Percentiles rank a stretch among this genome's conserved stretches.
phyloP scores from a whole-genome alignment of 2,888 invertebrate species.

The Mesorhabditis spiculigera region DNA sequence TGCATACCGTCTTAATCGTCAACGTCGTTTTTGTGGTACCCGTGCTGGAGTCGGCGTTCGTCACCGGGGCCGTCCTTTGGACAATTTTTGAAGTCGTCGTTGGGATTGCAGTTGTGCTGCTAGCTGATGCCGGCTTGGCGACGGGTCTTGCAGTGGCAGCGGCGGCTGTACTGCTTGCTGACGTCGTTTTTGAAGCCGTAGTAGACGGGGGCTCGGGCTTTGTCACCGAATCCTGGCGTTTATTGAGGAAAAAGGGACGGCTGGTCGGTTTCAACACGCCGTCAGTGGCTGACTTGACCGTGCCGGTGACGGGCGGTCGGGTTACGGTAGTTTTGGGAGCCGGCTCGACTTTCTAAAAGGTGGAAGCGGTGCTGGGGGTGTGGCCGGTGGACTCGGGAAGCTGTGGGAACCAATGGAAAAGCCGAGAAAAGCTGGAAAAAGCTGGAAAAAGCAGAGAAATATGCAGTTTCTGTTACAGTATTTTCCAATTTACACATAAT shows the following conservation, averaged over 20 bases:
- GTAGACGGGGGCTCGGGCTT: background rate
- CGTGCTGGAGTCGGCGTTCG: background rate
- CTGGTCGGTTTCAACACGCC: background rate
- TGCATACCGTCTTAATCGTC: background rate
- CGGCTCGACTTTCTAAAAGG: no score
- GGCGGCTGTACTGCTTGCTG: no score
- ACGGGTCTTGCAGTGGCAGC: no score
- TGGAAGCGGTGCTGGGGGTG: no score
- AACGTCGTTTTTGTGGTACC: background rate
- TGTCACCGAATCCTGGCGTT: background rate
- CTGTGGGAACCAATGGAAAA: constrained; percentile 1
- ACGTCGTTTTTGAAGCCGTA: background rate
- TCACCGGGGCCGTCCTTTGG: no score
- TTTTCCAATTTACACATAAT: no score
- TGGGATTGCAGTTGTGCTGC: no score
- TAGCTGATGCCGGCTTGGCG: no score
- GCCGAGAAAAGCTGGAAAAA: background rate
- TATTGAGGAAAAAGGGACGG: background rate
- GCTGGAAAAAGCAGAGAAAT: background rate
- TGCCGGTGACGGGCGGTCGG: background rate
- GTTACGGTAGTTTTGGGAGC: background rate
- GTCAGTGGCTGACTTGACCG: background rate
- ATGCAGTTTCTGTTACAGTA: background rate
- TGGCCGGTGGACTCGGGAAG: background rate
- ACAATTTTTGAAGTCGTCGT: no score